Evolutionary conservation across 2,113 vertebrate species (phyloP), one percentile per base, ranked within the genome.

Genomic region (Clarias macrocephalus): DNA sequence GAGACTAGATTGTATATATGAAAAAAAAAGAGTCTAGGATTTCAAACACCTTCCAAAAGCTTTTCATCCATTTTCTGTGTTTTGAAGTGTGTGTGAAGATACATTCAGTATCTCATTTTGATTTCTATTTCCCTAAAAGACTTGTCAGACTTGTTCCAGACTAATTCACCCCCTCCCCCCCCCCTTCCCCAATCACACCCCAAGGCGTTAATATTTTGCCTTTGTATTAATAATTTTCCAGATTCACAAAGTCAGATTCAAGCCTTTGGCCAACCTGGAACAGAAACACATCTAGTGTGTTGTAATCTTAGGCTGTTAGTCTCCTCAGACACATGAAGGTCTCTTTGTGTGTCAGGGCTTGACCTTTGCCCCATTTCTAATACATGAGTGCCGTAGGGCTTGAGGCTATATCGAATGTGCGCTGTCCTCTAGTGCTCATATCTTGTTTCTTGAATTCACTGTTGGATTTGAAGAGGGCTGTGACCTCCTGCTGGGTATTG

Each of bases 321-420:
- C 60, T 21, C 63, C 73, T n/a, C 28, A 59, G 75, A 68, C 62
- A 68, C 62, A 80, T 56, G 6, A 42, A 82, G 18, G 42, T 75
- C 37, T 83, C 52, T 57, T 54, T n/a, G 16, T 19, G 54, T 81
- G 66, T 81, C 85, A 52, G 56, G 5, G 42, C 28, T 56, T 86
- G 84, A 83, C 56, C 81, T 63, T 81, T 56, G 30, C 42, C 19
- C 66, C 33, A 60, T 80, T 59, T 85, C 68, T 77, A 79, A 87
- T 87, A 87, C 28, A 48, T 28, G 30, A 83, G 52, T 75, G 60
- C 42, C n/a, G 72, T 59, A 65, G 72, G 30, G 57, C 23, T 77
- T 54, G 25, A 83, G 83, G 84, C 72, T 63, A 66, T 83, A 86
- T 85, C 83, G 80, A 88, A 68, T 52, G 73, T 48, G 70, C 42